Conservation (phyloP, 2,113 vertebrate species). For the Rutilus rutilus region DNA sequence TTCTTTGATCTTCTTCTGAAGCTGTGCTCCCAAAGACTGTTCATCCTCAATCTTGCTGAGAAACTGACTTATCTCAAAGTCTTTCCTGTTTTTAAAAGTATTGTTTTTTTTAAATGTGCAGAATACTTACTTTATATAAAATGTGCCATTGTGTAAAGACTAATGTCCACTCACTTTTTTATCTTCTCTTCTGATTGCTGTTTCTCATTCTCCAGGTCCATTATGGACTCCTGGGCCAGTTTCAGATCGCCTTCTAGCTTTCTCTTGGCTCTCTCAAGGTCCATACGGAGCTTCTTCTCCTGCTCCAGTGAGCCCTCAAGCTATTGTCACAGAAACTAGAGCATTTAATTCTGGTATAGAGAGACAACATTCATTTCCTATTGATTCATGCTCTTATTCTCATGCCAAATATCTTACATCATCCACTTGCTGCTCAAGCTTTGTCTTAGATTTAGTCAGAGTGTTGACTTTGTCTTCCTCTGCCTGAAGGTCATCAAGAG, state of each 20-base stretch:
- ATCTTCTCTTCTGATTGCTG: slow-evolving; percentile 42
- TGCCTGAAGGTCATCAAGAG: slow-evolving; percentile 73
- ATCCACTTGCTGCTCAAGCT: slow-evolving; percentile 59
- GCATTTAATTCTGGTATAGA: background rate
- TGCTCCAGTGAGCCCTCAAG: slow-evolving; percentile 53
- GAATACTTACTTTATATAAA: background rate
- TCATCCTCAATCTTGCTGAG: slow-evolving; percentile 80
- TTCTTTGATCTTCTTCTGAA: slow-evolving; percentile 78
- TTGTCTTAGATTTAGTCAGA: slow-evolving; percentile 70
- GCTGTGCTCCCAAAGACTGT: slow-evolving; percentile 66
- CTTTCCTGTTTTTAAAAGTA: slow-evolving; percentile 68
- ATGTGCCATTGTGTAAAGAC: background rate
- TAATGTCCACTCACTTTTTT: background rate
- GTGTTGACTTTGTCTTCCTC: slow-evolving; percentile 78
- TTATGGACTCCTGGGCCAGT: slow-evolving; percentile 23
- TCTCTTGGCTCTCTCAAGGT: slow-evolving; percentile 46
- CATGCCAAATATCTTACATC: slow-evolving; percentile 44
- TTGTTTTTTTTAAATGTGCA: background rate
- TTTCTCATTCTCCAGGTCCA: slow-evolving; percentile 24
- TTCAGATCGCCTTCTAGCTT: slow-evolving; percentile 25
- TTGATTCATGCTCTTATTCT: background rate
- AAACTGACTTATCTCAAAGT: slow-evolving; percentile 78
- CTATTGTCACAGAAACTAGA: slow-evolving; percentile 11
- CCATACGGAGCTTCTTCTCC: slow-evolving; percentile 55
- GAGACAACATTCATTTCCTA: background rate